Percentiles rank a stretch among this genome's conserved stretches.
phyloP scores from a whole-genome alignment of 2,113 vertebrate genomes.

The Centrocercus urophasianus region DNA sequence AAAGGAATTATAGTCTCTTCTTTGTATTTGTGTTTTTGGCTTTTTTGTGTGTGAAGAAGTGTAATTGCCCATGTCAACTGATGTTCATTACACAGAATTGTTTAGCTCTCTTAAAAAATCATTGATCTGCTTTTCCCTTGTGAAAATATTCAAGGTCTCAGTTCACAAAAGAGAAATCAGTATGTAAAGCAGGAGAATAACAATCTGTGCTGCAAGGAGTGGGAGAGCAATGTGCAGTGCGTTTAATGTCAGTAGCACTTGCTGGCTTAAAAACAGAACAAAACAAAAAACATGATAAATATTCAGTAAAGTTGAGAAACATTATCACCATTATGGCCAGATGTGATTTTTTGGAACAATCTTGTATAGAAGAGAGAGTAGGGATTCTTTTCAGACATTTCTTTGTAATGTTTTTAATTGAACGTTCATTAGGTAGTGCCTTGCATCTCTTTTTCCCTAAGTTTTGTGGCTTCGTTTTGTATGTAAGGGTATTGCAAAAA shows the following conservation, averaged over 20 bases:
- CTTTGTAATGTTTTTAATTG: background rate
- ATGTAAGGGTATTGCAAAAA: constrained; percentile 3
- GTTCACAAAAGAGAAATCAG: constrained; percentile 48
- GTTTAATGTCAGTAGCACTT: background rate
- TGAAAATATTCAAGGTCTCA: constrained; percentile 46
- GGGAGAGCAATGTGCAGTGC: background rate
- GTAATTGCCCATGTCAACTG: constrained; percentile 49
- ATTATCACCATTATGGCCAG: background rate
- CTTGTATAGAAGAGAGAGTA: background rate
- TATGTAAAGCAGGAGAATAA: constrained; percentile 9
- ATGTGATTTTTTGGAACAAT: background rate
- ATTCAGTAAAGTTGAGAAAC: background rate
- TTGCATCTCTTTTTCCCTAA: background rate
- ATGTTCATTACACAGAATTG: constrained; percentile 38
- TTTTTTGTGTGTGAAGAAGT: background rate
- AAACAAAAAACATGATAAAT: background rate
- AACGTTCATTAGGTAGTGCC: background rate
- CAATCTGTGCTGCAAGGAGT: constrained; percentile 34
- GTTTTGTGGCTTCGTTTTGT: constrained; percentile 21
- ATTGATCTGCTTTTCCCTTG: background rate
- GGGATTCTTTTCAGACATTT: background rate
- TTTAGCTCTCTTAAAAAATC: constrained; percentile 51
- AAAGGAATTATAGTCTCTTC: constrained; percentile 37
- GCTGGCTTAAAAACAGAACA: background rate
- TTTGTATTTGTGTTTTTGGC: constrained; percentile 17